phyloP scores from a whole-genome alignment of 1,140 invertebrate genomes.

The Heliconius hermathena region DNA sequence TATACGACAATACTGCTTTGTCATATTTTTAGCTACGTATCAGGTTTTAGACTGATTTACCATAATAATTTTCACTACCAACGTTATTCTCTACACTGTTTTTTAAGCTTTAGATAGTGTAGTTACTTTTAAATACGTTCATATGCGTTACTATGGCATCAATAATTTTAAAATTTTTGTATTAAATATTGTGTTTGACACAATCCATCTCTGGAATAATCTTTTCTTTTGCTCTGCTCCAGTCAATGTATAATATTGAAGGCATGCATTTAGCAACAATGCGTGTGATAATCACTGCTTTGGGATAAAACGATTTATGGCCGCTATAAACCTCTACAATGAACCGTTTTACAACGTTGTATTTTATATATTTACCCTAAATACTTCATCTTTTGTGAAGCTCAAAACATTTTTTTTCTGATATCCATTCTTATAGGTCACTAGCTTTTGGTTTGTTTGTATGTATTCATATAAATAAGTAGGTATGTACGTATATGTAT shows the following conservation, averaged over 20 bases:
- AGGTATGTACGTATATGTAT: background rate
- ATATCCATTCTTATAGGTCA: background rate
- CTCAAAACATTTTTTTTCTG: too few species aligned
- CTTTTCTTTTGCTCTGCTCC: background rate
- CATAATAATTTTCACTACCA: too few species aligned
- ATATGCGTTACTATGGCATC: too few species aligned
- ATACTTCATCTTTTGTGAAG: slow-evolving; percentile 23
- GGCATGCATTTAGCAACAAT: slow-evolving; percentile 35
- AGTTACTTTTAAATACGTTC: too few species aligned
- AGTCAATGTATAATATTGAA: slow-evolving; percentile 17
- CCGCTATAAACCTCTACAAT: slow-evolving; percentile 31
- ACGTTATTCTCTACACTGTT: too few species aligned
- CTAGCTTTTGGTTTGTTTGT: background rate
- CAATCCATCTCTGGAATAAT: slow-evolving; percentile 5
- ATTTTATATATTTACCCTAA: slow-evolving; percentile 24
- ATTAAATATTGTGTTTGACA: background rate
- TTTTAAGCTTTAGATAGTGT: too few species aligned
- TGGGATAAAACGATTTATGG: slow-evolving; percentile 37
- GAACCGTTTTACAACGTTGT: slow-evolving; percentile 22
- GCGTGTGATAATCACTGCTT: slow-evolving; percentile 43
- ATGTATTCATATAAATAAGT: background rate
- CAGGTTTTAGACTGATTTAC: too few species aligned
- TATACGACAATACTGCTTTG: too few species aligned
- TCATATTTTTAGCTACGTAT: too few species aligned
- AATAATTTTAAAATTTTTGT: too few species aligned